Evolutionary conservation across 2,797 vertebrate species (phyloP).

Genomic region (Sciaenops ocellatus): DNA sequence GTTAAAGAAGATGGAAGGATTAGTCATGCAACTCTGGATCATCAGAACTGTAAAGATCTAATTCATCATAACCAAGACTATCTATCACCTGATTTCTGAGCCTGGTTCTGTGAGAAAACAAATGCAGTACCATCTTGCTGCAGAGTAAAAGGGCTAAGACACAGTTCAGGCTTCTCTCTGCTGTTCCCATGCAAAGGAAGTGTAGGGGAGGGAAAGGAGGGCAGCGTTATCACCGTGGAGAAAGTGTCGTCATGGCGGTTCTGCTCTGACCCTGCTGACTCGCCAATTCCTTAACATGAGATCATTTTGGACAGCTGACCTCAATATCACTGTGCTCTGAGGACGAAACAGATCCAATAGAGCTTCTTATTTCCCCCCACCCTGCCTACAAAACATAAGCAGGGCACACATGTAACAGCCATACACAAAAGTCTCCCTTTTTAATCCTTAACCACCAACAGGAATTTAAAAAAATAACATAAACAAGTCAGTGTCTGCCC

Average conservation of each 20-base stretch:
- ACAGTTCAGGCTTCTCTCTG: constrained; percentile 57
- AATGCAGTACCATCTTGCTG: constrained; percentile 27
- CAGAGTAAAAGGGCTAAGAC: constrained; percentile 50
- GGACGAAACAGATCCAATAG: constrained; percentile 74
- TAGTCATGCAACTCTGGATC: constrained; percentile 39
- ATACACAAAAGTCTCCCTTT: constrained; percentile 24
- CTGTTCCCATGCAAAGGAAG: constrained; percentile 76
- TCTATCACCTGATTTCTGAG: constrained; percentile 53
- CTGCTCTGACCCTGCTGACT: constrained; percentile 86
- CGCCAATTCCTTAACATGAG: constrained; percentile 85
- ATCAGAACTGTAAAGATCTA: constrained; percentile 53
- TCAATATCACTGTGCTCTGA: constrained; percentile 82
- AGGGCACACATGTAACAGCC: constrained; percentile 48
- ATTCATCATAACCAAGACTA: constrained; percentile 43
- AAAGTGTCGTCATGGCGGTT: constrained; percentile 86
- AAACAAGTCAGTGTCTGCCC: constrained; percentile 62
- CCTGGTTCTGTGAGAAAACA: constrained; percentile 36
- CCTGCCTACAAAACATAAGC: constrained; percentile 55
- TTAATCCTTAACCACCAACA: constrained; percentile 41
- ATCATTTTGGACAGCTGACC: constrained; percentile 90
- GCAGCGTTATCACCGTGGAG: constrained; percentile 80
- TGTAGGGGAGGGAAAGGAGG: constrained; percentile 72
- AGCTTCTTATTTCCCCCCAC: constrained; percentile 57
- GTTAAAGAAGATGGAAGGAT: constrained; percentile 55
- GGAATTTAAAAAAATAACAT: constrained; percentile 69